Evolutionary conservation across 2,113 vertebrate species (phyloP).

Genomic region (Pogonocichla stellata): DNA sequence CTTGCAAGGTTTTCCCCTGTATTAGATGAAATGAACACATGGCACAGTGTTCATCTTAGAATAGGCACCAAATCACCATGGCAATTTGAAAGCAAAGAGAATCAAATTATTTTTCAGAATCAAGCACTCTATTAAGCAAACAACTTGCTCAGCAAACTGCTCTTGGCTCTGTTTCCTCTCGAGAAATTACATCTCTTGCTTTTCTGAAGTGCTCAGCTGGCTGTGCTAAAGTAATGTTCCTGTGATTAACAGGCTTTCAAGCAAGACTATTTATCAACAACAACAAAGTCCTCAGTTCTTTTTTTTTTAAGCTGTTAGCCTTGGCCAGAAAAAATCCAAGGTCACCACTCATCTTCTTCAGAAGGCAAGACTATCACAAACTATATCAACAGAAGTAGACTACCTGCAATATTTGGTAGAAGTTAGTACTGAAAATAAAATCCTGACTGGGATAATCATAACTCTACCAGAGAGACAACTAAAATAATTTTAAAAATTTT

Average conservation of each 20-base stretch:
- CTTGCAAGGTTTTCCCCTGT: not conserved
- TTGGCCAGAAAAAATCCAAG: not conserved
- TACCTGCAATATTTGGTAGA: not conserved
- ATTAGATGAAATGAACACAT: not conserved
- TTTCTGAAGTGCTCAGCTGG: not conserved
- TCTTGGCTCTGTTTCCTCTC: not conserved
- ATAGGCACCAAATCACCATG: not conserved
- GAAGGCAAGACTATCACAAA: not conserved
- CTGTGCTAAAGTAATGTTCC: not conserved
- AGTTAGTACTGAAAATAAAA: not conserved
- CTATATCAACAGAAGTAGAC: not conserved
- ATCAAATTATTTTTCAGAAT: not conserved
- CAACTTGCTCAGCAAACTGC: not conserved
- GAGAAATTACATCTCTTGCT: not conserved
- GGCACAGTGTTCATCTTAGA: not conserved
- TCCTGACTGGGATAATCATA: not conserved
- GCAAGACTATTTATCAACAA: not conserved
- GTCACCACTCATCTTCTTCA: not conserved
- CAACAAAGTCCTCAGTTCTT: not conserved
- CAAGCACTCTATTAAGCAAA: not conserved
- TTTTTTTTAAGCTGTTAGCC: not conserved
- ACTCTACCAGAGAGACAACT: not conserved
- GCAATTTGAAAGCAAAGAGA: not conserved
- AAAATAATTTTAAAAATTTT: not conserved
- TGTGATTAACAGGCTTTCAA: not conserved